Evolutionary conservation across 2,888 invertebrate genomes (phyloP), one percentile per base, ranked within the genome.

Genomic region (Mesoligia furuncula): DNA sequence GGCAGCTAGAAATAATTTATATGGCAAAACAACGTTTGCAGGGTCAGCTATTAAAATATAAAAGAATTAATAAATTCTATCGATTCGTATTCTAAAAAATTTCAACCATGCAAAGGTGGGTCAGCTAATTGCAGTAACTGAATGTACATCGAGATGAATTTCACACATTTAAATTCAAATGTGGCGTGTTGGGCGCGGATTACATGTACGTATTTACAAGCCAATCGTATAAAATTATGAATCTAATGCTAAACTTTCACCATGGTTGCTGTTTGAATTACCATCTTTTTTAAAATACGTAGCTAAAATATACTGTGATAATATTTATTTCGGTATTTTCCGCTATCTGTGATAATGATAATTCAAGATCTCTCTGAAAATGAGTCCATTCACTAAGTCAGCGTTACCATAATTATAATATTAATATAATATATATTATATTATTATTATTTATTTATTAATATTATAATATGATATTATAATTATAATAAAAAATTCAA

Each of bases 161-260:
- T 77, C 62, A 62, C 70, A 71, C 71, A 83, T 80, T 80, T 67
- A 57, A 70, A 80, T 80, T 80, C 83, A 45, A 79, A 72, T 72
- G 42, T 78, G 15, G 78, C 84, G 78, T 84, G 84, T 31, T 78
- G 36, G 79, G 71, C 39, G 48, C 57, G 84, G 67, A 83, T 81
- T 83, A 81, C 24, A 48, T 75, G 61, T 67, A 57, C 17, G n/a
- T 45, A 73, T 61, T 75, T 62, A 75, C 66, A 62, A 77, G 67
- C 71, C 57, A 79, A 59, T 78, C 71, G 71, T 51, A 78, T 83
- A 36, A 83, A 62, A 81, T 77, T 71, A 83, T 66, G 17, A 69
- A 67, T 71, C 57, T 62, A 62, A 36, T 65, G 27, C 39, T 1
- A 67, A 54, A 42, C 78, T 77, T 81, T 81, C 71, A 64, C 67